These are phyloP conservation scores for Echiichthys vipera DNA, from an alignment of 2,797 vertebrate species.

Conservation along the genomic window DNA sequence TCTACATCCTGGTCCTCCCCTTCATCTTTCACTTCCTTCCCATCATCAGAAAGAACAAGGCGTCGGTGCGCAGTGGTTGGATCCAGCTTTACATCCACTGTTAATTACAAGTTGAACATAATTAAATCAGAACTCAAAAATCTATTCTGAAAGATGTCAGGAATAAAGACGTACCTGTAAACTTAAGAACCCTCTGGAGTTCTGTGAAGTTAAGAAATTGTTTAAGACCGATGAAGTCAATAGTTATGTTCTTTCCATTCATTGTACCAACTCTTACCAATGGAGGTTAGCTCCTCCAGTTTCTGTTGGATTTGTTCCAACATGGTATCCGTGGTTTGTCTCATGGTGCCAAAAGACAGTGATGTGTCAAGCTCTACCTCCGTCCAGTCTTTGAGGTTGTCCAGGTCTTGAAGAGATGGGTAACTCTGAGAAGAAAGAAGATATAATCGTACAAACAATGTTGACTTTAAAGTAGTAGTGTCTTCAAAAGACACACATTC, in stretches of 20 bases:
- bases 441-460: background rate
- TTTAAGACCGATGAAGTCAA: background rate
- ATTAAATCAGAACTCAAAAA: too few species aligned
- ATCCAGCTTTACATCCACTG: constrained; percentile 61
- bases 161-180: constrained; percentile 59
- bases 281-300: constrained; percentile 61
- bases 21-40: constrained; percentile 58
- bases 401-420: constrained; percentile 13
- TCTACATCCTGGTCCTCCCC: constrained; percentile 21
- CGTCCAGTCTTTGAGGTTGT: constrained; percentile 35
- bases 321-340: constrained; percentile 27
- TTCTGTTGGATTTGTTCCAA: constrained; percentile 49
- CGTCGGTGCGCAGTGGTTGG: constrained; percentile 39
- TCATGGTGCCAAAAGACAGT: constrained; percentile 70
- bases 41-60: constrained; percentile 45
- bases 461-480: background rate
- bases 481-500: background rate
- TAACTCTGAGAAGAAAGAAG: constrained; percentile 51
- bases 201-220: constrained; percentile 56
- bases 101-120: background rate
- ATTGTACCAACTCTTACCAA: constrained; percentile 61
- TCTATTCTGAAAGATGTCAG: background rate
- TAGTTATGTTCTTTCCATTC: fast-evolving
- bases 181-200: constrained; percentile 65
- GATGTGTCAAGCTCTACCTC: constrained; percentile 62